Conservation (phyloP, 2,113 vertebrate genomes). For the Prunella fulvescens region DNA sequence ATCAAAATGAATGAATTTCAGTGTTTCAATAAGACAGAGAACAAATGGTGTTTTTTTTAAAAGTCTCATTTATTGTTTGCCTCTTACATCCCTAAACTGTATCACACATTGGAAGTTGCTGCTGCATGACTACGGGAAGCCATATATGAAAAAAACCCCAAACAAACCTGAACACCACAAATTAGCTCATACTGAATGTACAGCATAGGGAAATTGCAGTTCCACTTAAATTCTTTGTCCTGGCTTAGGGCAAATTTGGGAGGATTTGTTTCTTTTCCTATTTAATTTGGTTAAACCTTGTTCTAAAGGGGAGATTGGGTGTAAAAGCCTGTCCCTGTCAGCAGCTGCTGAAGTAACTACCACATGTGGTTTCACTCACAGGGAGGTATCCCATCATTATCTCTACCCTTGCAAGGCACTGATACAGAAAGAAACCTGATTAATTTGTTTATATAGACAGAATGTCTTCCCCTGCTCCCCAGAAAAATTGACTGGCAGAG, state of each 20-base stretch:
- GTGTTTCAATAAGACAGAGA: constrained; percentile 1
- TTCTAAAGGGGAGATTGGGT: background rate
- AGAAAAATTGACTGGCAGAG: background rate
- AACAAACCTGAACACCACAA: background rate
- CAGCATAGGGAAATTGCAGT: background rate
- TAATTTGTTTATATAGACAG: background rate
- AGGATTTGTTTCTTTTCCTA: background rate
- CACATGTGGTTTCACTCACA: background rate
- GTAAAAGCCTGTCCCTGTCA: background rate
- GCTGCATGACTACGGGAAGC: background rate
- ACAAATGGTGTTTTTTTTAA: background rate
- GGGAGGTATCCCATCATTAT: background rate
- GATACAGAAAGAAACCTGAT: background rate
- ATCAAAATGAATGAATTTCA: background rate
- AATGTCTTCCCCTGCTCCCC: background rate
- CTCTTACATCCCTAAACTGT: constrained; percentile 21
- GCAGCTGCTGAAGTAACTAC: background rate
- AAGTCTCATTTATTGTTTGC: constrained; percentile 59
- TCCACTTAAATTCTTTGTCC: background rate
- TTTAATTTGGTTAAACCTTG: background rate
- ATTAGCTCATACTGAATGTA: background rate
- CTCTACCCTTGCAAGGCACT: background rate
- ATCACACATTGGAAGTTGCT: background rate
- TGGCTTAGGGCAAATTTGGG: background rate
- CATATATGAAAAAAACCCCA: background rate